These are phyloP conservation scores for Sycophila sp. DNA, from an alignment of 1,140 invertebrate species.

Conservation along the genomic window DNA sequence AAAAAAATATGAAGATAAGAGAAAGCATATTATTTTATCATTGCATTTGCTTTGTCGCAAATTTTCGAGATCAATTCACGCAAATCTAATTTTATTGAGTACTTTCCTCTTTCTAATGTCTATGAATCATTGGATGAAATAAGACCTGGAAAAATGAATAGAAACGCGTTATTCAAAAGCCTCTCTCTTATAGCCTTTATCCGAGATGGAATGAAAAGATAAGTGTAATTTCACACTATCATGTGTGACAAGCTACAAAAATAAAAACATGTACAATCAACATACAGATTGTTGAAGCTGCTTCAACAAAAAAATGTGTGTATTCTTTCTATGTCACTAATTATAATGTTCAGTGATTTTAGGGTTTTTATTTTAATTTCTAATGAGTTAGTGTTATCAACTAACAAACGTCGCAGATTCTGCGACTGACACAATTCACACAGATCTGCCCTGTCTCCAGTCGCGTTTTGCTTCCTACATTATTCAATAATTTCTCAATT, in stretches of 20 bases:
- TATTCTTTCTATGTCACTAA: slow-evolving; percentile 58
- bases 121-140: slow-evolving; percentile 1
- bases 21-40: slow-evolving; percentile 39
- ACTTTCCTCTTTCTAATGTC: background rate
- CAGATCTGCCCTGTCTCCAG: slow-evolving; percentile 56
- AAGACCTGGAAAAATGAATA: background rate
- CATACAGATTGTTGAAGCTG: slow-evolving; percentile 6
- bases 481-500: background rate
- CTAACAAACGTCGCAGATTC: slow-evolving; percentile 61
- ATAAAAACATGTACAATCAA: too few relatives aligned
- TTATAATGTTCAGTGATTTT: slow-evolving; percentile 65
- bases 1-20: slow-evolving; percentile 12
- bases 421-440: slow-evolving; percentile 64
- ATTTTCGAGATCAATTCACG: slow-evolving; percentile 44
- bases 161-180: background rate
- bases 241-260: too few relatives aligned
- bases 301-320: slow-evolving; percentile 18
- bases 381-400: slow-evolving; percentile 65
- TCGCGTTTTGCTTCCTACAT: slow-evolving; percentile 30
- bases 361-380: slow-evolving; percentile 49
- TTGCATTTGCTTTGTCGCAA: slow-evolving; percentile 47
- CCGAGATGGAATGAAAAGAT: background rate
- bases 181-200: background rate
- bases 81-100: too few relatives aligned
- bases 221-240: background rate